Conservation (phyloP, 2,113 vertebrate species). For the Chaetodon auriga region DNA sequence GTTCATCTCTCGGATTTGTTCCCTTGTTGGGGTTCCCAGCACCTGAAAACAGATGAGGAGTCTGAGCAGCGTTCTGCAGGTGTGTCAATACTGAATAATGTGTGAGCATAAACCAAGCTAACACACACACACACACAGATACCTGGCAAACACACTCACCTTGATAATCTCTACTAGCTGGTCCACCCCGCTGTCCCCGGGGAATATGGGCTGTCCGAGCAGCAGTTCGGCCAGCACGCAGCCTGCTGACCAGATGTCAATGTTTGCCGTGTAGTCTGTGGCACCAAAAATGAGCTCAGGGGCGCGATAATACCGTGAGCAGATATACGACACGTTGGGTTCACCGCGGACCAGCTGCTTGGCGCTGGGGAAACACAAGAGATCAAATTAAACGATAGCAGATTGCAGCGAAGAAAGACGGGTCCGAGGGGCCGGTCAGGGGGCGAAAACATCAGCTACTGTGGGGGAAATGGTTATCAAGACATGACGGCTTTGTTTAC, state of each 20-base stretch:
- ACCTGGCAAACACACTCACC: conserved; percentile 58
- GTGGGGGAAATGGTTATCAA: neutral
- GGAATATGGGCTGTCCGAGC: conserved; percentile 93
- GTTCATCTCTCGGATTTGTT: conserved; percentile 99
- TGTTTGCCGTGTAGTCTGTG: conserved; percentile 94
- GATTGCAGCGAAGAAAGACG: neutral
- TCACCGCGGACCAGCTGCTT: conserved; percentile 93
- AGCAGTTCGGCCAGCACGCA: conserved; percentile 92
- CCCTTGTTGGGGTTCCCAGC: conserved; percentile 95
- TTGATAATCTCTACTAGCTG: conserved; percentile 95
- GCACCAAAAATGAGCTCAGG: conserved; percentile 94
- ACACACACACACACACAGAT: neutral
- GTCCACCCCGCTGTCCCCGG: conserved; percentile 94
- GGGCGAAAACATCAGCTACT: neutral
- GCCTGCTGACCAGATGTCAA: conserved; percentile 95
- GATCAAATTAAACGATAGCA: neutral
- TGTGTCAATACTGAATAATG: neutral
- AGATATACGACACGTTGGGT: conserved; percentile 95
- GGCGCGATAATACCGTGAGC: conserved; percentile 93
- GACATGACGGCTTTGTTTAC: neutral
- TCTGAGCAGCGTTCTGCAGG: neutral
- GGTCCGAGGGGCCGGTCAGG: neutral
- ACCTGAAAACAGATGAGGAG: conserved; percentile 74
- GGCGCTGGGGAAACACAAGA: conserved; percentile 80
- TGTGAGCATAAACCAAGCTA: neutral